Conservation (phyloP, 92 coral and sea anemone species). For the Umimayanthus kanabou region DNA sequence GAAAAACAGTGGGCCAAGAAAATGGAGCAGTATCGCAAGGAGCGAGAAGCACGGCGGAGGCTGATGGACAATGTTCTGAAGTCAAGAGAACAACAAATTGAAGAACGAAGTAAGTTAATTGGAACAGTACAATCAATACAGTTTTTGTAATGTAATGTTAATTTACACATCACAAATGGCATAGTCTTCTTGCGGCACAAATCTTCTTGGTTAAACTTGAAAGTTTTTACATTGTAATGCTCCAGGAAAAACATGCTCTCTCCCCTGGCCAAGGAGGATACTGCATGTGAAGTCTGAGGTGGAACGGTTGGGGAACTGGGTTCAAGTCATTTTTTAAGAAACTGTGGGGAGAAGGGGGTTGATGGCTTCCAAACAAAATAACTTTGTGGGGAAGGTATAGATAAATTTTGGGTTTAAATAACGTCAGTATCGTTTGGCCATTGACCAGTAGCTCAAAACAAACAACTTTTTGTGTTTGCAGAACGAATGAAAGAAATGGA, state of each 20-base stretch:
- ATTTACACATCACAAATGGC: not conserved
- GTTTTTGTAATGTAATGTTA: not conserved
- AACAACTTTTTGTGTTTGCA: not conserved
- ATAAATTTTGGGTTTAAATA: not conserved
- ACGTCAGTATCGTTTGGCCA: not conserved
- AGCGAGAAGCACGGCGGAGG: constrained; percentile 82
- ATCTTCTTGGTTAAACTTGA: too few species aligned
- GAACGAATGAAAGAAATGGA: constrained; percentile 75
- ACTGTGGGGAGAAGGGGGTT: not conserved
- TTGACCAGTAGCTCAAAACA: not conserved
- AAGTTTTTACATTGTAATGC: too few species aligned
- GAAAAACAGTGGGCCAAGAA: constrained; percentile 94
- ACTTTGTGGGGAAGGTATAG: too few species aligned
- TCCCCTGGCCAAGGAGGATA: too few species aligned
- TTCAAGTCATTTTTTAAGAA: not conserved
- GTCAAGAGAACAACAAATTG: constrained; percentile 80
- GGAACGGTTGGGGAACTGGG: too few species aligned
- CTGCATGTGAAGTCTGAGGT: too few species aligned
- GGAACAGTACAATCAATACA: not conserved
- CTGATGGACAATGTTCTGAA: constrained; percentile 88
- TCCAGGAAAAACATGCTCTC: too few species aligned
- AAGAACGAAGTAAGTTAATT: constrained; percentile 76
- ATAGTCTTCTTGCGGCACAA: too few species aligned
- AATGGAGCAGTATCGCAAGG: constrained; percentile 73
- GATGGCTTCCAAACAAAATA: not conserved